Base-by-base conservation (phyloP, 1,140 invertebrate genomes). In the Eriocheir sinensis region DNA sequence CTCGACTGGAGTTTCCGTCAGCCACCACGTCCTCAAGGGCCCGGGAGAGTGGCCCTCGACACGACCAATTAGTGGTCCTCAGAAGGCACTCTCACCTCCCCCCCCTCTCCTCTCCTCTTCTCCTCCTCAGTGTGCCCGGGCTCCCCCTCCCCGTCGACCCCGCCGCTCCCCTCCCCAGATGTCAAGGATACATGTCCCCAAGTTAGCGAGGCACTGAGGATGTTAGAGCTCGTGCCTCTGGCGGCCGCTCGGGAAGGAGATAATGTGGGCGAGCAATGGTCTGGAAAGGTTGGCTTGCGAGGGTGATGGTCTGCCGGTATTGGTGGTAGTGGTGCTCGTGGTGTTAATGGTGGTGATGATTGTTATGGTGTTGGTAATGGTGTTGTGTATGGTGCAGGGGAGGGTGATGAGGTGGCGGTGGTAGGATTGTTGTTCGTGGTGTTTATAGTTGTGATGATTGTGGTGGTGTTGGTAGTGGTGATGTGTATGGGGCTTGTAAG, bases 51-150 rank as follows among this genome's bases (percentile, higher is more conserved):
- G 89, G 89, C 41, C 53, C 89, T 90, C 89, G 89, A 90, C 89
- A 90, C 32, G 89, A 36, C 89, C 89, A 90, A 90, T 90, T 90
- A 90, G 89, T 90, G 89, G 89, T 72, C 89, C 89, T 90, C 53
- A 53, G 88, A 34, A 53, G 88, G 34, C 30, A 27, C 30, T 36
- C 79, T 92, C 40, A 30, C 4, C 44, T 34, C 38, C 79, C 80
- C 32, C 79, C 60, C n/a, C 53, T 36, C 72, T 91, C 53, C 3
- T 41, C 38, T 80, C 40, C 72, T n/a, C n/a, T n/a, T n/a, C n/a
- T n/a, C 44, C 44, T 90, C 89, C 89, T 15, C 3, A 3, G 21
- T 91, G 21, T 40, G 53, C 36, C 90, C 15, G 34, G 36, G 2
- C 72, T n/a, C 38, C 60, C 34, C 72, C 27, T 91, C 0, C 17